Percentiles rank a stretch among this genome's conserved stretches.
Evolutionary conservation across 2,797 vertebrate species (phyloP).

Genomic region (Macropodus opercularis): DNA sequence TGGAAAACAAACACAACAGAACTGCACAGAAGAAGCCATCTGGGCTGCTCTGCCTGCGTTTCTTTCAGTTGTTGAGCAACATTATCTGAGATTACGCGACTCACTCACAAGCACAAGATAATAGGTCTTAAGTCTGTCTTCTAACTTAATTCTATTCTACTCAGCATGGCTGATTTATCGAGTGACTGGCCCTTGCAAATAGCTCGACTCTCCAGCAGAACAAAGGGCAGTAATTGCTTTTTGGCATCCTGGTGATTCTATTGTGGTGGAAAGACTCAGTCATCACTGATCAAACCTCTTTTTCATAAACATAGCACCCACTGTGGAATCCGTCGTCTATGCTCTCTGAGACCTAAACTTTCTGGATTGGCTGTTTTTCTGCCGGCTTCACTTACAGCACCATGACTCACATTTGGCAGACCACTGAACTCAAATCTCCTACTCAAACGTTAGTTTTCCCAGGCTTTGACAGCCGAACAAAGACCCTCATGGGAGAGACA

Average conservation of each 20-base stretch:
- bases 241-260: slow-evolving; percentile 34
- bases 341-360: slow-evolving; percentile 8
- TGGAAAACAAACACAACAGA: slow-evolving; percentile 9
- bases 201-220: slow-evolving; percentile 22
- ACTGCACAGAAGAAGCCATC: background rate
- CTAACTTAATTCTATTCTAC: slow-evolving; percentile 23
- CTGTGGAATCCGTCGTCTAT: slow-evolving; percentile 2
- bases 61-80: slow-evolving; percentile 18
- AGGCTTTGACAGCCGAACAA: slow-evolving; percentile 63
- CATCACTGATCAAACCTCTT: slow-evolving; percentile 6
- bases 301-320: slow-evolving; percentile 17
- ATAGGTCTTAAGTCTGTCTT: slow-evolving; percentile 6
- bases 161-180: slow-evolving; percentile 20
- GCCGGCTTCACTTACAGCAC: slow-evolving; percentile 43
- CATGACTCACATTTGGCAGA: slow-evolving; percentile 68
- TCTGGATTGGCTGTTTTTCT: slow-evolving; percentile 22
- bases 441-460: slow-evolving; percentile 67
- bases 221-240: slow-evolving; percentile 53
- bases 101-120: slow-evolving; percentile 28
- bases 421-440: slow-evolving; percentile 60
- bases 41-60: slow-evolving; percentile 5
- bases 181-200: slow-evolving; percentile 18
- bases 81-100: slow-evolving; percentile 36
- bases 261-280: slow-evolving; percentile 22
- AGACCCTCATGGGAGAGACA: slow-evolving; percentile 55